Evolutionary conservation across 2,888 invertebrate species (phyloP).

Genomic region (Conops quadrifasciatus): DNA sequence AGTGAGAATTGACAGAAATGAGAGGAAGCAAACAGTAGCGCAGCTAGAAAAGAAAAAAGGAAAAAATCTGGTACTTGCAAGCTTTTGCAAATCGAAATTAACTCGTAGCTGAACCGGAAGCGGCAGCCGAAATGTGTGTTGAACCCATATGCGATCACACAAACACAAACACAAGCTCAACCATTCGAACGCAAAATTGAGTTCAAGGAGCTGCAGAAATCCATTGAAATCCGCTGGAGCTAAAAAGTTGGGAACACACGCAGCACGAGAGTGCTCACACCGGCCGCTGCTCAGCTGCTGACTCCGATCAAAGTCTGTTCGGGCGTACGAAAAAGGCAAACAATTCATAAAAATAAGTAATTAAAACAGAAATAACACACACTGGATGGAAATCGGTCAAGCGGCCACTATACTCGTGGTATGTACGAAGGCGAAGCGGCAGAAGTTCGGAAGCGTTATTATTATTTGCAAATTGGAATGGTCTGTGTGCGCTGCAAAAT

Average conservation of each 20-base stretch:
- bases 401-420: too few relatives aligned
- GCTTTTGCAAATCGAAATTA: background rate
- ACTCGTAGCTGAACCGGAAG: slow-evolving; percentile 41
- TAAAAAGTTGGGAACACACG: background rate
- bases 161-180: background rate
- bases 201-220: background rate
- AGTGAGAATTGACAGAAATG: too few relatives aligned
- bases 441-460: too few relatives aligned
- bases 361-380: too few relatives aligned
- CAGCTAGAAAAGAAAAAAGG: background rate
- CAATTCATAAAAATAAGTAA: too few relatives aligned
- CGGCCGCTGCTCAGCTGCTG: background rate
- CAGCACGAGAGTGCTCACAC: background rate
- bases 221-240: background rate
- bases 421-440: too few relatives aligned
- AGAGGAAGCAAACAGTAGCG: too few relatives aligned
- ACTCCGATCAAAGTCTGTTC: too few relatives aligned
- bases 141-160: background rate
- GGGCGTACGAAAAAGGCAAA: too few relatives aligned
- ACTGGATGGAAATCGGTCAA: too few relatives aligned
- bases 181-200: background rate
- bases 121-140: slow-evolving; percentile 29
- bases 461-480: too few relatives aligned
- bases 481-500: too few relatives aligned
- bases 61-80: background rate